These are phyloP conservation scores for Catonia carolina DNA, from an alignment of 2,888 invertebrate species.

Conservation along the genomic window DNA sequence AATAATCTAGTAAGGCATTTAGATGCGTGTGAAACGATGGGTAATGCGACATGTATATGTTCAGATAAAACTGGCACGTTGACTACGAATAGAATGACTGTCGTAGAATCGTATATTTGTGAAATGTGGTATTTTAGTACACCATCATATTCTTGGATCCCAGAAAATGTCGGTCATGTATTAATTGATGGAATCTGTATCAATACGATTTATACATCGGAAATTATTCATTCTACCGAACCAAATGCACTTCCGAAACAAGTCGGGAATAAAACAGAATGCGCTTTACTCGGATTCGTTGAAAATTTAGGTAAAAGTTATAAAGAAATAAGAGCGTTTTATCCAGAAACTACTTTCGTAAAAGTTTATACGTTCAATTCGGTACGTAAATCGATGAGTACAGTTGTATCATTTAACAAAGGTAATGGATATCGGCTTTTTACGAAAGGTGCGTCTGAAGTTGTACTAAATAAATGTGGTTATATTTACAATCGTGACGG, in stretches of 20 bases:
- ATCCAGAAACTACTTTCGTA: constrained; percentile 49
- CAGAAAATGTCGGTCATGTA: constrained; percentile 44
- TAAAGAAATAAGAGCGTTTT: constrained; percentile 48
- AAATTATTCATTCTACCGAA: constrained; percentile 41
- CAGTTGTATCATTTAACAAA: constrained; percentile 51
- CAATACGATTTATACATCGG: constrained; percentile 55
- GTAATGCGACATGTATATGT: constrained; percentile 57
- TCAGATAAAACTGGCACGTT: constrained; percentile 62
- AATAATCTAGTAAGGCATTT: constrained; percentile 57
- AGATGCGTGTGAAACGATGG: constrained; percentile 60
- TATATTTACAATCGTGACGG: constrained; percentile 41
- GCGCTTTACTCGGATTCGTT: constrained; percentile 53
- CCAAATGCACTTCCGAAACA: constrained; percentile 47
- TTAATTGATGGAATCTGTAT: constrained; percentile 49
- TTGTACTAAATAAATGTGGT: constrained; percentile 85
- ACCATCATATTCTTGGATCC: constrained; percentile 46
- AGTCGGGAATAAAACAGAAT: constrained; percentile 62
- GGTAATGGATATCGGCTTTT: constrained; percentile 87
- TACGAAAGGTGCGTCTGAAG: constrained; percentile 98
- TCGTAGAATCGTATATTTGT: constrained; percentile 50
- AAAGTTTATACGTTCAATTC: constrained; percentile 57
- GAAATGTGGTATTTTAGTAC: constrained; percentile 42
- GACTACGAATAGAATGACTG: constrained; percentile 57
- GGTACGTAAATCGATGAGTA: constrained; percentile 58
- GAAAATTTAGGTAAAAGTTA: constrained; percentile 50